Base-by-base conservation (phyloP, 2,888 invertebrate species). In the Taphrorychus bicolor region DNA sequence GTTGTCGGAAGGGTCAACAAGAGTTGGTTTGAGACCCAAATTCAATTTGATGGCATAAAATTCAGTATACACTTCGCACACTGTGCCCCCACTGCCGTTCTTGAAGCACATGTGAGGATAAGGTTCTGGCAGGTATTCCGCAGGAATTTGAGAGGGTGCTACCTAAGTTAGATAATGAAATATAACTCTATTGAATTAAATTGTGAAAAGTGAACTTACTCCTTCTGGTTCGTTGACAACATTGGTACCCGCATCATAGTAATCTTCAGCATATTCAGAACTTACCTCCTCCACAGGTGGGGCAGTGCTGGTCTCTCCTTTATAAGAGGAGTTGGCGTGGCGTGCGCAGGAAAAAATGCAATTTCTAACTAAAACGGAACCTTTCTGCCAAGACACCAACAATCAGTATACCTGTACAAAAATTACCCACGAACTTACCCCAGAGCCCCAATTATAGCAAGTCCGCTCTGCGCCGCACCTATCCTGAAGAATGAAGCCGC, bases 281-380 rank as follows among this genome's bases (percentile, higher is more conserved):
- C 60, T 65, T 2, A 51, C 49, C 22, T 68, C 70, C 23, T 63
- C 61, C 32, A 57, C 23, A 11, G 66, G 17, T 2, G 67, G 63
- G 3, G 59, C 18, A 2, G 74, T 70, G 11, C 69, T 69, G n/a
- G 63, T 21, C 48, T 75, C 73, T 4, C 68, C 70, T 16, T 70
- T 66, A 52, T 76, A 79, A 0, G 70, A 56, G 3, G 77, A 75
- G 0, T 76, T 76, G 49, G 72, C 72, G 48, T 76, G 76, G n/a
- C n/a, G n/a, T n/a, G n/a, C n/a, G 75, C 92, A 93, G 0, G 89
- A 88, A 77, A 91, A 92, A 65, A 87, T 87, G 77, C 93, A 93
- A 40, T 88, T 86, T 19, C 87, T 87, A 64, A 93, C 84, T 45
- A 87, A 85, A 58, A 93, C 81, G 3, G 85, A 85, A 9, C 92